phyloP scores from a whole-genome alignment of 2,113 vertebrate species.

The Zingel zingel region DNA sequence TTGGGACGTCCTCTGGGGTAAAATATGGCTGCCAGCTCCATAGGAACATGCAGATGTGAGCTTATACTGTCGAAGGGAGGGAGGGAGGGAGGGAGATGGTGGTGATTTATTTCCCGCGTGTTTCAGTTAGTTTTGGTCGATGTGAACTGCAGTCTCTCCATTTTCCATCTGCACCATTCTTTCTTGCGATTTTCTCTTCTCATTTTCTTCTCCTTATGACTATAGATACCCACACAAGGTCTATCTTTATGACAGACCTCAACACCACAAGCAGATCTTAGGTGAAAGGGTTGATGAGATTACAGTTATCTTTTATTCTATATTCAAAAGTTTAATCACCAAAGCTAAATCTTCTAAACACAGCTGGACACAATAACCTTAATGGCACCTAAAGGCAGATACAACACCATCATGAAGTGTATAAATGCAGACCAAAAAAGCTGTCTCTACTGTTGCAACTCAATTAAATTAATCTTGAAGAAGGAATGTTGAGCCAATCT shows the following conservation, averaged over 20 bases:
- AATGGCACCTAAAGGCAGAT: neutral
- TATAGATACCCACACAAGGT: neutral
- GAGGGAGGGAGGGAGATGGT: slow-evolving; percentile 54
- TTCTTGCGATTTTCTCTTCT: slow-evolving; percentile 32
- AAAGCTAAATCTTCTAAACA: neutral
- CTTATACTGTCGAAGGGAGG: slow-evolving; percentile 51
- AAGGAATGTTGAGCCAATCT: slow-evolving; percentile 42
- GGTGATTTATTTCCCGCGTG: slow-evolving; percentile 79
- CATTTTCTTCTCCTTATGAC: slow-evolving; percentile 21
- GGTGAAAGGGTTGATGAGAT: neutral
- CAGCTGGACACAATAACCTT: neutral
- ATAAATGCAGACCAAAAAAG: neutral
- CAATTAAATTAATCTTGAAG: slow-evolving; percentile 35
- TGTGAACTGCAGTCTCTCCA: slow-evolving; percentile 60
- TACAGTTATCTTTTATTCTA: neutral
- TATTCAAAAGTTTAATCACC: neutral
- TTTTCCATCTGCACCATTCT: slow-evolving; percentile 69
- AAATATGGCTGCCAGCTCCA: slow-evolving; percentile 73
- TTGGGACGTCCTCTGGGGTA: slow-evolving; percentile 62
- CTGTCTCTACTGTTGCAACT: slow-evolving; percentile 5
- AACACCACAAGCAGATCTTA: neutral
- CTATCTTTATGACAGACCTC: slow-evolving; percentile 6
- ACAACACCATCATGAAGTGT: neutral
- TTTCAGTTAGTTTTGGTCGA: slow-evolving; percentile 73
- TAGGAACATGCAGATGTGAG: slow-evolving; percentile 76